These are phyloP conservation scores for Pollimyrus isidori DNA, from an alignment of 2,113 vertebrate genomes.

Conservation along the genomic window DNA sequence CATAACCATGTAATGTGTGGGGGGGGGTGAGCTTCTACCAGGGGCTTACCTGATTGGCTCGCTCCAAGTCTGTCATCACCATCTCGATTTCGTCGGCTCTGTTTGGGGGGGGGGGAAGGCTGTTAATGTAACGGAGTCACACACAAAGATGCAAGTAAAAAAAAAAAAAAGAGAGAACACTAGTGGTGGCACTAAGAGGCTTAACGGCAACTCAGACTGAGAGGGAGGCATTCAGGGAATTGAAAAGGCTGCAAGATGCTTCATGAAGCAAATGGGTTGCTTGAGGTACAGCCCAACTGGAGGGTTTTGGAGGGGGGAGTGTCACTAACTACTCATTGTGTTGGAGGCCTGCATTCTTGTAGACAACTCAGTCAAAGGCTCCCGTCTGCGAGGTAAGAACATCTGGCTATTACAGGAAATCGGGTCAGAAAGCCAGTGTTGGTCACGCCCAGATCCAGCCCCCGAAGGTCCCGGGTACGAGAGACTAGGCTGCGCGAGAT, in stretches of 20 bases:
- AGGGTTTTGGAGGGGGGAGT: background rate
- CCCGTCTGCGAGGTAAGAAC: background rate
- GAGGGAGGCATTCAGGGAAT: background rate
- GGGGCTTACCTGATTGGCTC: conserved; percentile 90
- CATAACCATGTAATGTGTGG: background rate
- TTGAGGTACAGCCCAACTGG: background rate
- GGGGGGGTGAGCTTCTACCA: background rate
- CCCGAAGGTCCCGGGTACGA: background rate
- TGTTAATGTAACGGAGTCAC: background rate
- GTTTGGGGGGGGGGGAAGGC: background rate
- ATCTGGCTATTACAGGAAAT: background rate
- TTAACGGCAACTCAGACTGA: background rate
- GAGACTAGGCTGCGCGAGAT: background rate
- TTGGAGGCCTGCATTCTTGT: background rate
- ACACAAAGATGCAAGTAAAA: too few relatives aligned
- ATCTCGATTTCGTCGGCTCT: conserved; percentile 98
- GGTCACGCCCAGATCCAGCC: background rate
- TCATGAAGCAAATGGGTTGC: background rate
- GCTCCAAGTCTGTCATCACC: conserved; percentile 98
- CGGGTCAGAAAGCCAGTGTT: background rate
- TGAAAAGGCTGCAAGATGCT: background rate
- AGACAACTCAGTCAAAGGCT: background rate
- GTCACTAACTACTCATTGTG: background rate
- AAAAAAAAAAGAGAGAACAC: background rate
- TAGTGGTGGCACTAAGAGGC: background rate